Percentiles rank a stretch among this genome's conserved stretches.
phyloP scores from a whole-genome alignment of 2,113 vertebrate genomes.

The Odontesthes bonariensis region DNA sequence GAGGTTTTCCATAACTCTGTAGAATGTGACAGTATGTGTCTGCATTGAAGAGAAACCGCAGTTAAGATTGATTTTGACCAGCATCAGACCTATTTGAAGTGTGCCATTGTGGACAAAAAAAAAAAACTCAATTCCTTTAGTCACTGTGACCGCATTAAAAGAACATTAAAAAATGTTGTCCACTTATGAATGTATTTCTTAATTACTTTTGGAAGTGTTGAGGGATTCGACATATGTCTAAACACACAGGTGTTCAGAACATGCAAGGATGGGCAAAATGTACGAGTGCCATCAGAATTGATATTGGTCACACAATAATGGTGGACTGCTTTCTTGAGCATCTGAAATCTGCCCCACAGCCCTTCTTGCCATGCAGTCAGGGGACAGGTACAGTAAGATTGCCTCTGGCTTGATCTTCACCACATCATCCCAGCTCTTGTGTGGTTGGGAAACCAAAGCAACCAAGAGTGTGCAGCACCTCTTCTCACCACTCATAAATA shows the following conservation, averaged over 20 bases:
- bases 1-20: constrained; percentile 72
- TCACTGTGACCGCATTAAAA: constrained; percentile 22
- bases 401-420: constrained; percentile 82
- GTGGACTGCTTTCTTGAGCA: constrained; percentile 42
- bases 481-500: constrained; percentile 82
- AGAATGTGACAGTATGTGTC: constrained; percentile 76
- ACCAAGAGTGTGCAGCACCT: constrained; percentile 63
- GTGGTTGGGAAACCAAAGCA: constrained; percentile 75
- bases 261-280: neutral
- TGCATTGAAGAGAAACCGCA: constrained; percentile 66
- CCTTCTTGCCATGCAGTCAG: constrained; percentile 59
- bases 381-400: constrained; percentile 75
- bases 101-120: constrained; percentile 55
- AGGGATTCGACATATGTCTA: constrained; percentile 63
- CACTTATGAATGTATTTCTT: constrained; percentile 28
- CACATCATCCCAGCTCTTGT: constrained; percentile 74
- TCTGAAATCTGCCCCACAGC: constrained; percentile 54
- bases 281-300: constrained; percentile 37
- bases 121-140: constrained; percentile 30
- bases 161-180: constrained; percentile 26
- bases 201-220: constrained; percentile 60
- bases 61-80: constrained; percentile 72
- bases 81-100: constrained; percentile 45
- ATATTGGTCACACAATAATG: constrained; percentile 69
- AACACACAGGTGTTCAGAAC: constrained; percentile 6